Conservation (phyloP, 2,113 vertebrate genomes). For the Gambusia affinis region DNA sequence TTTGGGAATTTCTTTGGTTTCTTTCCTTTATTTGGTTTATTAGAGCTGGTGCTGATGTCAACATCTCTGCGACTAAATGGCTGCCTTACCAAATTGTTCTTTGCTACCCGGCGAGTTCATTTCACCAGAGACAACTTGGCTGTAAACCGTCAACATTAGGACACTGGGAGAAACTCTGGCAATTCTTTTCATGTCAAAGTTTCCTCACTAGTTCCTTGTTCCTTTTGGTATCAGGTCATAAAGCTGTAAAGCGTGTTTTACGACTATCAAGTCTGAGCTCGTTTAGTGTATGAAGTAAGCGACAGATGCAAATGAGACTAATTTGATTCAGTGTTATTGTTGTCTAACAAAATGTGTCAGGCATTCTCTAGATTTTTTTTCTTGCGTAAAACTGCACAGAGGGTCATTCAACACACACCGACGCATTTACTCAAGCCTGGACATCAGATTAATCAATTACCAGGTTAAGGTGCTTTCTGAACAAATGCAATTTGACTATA, state of each 20-base stretch:
- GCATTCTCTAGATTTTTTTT: too few species aligned
- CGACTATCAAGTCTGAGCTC: not conserved
- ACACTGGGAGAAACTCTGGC: too few species aligned
- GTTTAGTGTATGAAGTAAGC: not conserved
- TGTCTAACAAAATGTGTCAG: too few species aligned
- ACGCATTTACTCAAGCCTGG: too few species aligned
- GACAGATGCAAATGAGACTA: too few species aligned
- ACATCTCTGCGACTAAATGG: not conserved
- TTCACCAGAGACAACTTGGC: not conserved
- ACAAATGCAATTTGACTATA: too few species aligned
- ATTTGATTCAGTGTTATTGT: too few species aligned
- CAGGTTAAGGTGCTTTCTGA: too few species aligned
- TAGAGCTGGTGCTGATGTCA: not conserved
- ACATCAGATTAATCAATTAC: too few species aligned
- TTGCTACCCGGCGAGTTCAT: not conserved
- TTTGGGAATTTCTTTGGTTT: not conserved
- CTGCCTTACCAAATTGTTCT: not conserved
- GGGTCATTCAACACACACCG: too few species aligned
- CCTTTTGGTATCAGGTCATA: not conserved
- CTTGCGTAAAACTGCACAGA: too few species aligned
- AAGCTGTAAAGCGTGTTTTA: conserved; percentile 14
- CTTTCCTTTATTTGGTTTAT: not conserved
- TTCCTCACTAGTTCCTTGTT: conserved; percentile 6
- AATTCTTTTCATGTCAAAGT: not conserved
- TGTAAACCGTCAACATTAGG: not conserved